Conservation (phyloP, 2,797 vertebrate genomes). For the Alexandromys oeconomus region DNA sequence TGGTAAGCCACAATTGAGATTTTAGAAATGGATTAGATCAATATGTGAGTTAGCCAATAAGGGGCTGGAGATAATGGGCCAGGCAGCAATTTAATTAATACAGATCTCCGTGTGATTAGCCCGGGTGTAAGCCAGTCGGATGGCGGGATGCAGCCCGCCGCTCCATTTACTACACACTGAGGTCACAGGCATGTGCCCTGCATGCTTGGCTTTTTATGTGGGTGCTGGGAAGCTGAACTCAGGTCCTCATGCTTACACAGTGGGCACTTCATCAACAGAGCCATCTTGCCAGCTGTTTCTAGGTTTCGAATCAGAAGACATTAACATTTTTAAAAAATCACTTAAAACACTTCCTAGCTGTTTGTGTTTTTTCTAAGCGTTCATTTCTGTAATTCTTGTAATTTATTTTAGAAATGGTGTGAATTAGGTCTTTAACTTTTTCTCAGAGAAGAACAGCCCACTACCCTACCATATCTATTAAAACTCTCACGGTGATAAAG, state of each 20-base stretch:
- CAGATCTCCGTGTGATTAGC: too few species aligned
- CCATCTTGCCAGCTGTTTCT: background rate
- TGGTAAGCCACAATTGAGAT: too few species aligned
- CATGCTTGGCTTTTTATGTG: background rate
- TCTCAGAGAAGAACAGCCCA: background rate
- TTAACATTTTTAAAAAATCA: conserved; percentile 5
- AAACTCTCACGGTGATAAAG: background rate
- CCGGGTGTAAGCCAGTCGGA: too few species aligned
- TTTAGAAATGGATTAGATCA: too few species aligned
- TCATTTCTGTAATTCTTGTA: background rate
- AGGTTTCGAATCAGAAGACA: background rate
- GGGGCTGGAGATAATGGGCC: too few species aligned
- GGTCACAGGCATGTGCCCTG: background rate
- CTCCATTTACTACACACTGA: too few species aligned
- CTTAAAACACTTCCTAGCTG: background rate
- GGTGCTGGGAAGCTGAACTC: background rate
- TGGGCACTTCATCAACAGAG: background rate
- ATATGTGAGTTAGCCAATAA: too few species aligned
- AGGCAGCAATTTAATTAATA: too few species aligned
- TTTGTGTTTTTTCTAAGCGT: conserved; percentile 29
- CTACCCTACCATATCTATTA: background rate
- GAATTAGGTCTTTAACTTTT: conserved; percentile 41
- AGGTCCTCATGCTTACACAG: background rate
- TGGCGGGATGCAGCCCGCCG: rapidly evolving
- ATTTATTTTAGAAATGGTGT: conserved; percentile 42